phyloP scores from a whole-genome alignment of 2,113 vertebrate genomes.

The Indri indri region DNA sequence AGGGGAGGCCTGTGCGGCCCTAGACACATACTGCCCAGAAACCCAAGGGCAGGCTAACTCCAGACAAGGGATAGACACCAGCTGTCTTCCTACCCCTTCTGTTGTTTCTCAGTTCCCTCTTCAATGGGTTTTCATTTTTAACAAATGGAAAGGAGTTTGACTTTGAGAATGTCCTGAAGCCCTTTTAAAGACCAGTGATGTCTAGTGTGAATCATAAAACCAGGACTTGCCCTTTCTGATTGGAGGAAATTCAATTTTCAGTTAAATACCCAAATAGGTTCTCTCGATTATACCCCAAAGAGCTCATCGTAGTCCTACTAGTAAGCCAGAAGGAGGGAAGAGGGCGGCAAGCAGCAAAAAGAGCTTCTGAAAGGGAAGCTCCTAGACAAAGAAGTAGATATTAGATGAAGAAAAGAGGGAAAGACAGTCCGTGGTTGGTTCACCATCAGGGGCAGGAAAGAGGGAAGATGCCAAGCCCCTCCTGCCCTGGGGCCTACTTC shows the following conservation, averaged over 20 bases:
- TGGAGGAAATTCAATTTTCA: constrained; percentile 16
- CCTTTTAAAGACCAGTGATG: neutral
- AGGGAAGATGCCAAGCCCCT: neutral
- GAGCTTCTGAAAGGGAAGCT: neutral
- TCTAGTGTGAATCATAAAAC: neutral
- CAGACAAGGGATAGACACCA: neutral
- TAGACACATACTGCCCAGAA: neutral
- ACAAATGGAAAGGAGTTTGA: constrained; percentile 7
- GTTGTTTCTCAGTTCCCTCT: neutral
- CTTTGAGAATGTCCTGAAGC: neutral
- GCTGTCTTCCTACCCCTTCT: neutral
- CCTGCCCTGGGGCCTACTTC: neutral
- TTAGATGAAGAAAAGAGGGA: neutral
- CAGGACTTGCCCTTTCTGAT: neutral
- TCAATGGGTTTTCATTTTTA: neutral
- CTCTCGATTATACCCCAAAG: neutral
- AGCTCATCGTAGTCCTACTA: neutral
- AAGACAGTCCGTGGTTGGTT: neutral
- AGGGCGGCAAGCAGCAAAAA: neutral
- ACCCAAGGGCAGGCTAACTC: neutral
- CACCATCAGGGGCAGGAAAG: neutral
- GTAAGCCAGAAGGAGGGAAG: neutral
- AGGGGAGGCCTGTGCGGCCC: neutral
- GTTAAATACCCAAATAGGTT: neutral
- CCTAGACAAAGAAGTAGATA: neutral